phyloP scores from a whole-genome alignment of 2,113 vertebrate species.

The Campylomormyrus numenius region DNA sequence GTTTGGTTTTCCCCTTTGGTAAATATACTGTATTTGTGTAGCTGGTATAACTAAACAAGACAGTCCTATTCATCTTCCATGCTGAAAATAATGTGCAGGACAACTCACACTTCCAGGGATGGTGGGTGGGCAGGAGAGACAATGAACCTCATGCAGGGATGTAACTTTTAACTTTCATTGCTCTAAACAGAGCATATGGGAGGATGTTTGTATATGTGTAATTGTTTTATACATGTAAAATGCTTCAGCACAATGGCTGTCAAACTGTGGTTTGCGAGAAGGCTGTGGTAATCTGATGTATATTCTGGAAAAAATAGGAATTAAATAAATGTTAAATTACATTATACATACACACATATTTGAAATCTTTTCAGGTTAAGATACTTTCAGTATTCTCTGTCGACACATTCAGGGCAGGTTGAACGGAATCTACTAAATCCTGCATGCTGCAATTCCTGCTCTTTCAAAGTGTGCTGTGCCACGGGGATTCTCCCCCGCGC shows the following conservation, averaged over 20 bases:
- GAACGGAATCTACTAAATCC: neutral
- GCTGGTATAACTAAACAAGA: neutral
- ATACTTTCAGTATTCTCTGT: neutral
- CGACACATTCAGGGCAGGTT: neutral
- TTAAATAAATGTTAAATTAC: neutral
- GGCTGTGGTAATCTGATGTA: neutral
- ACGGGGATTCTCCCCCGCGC: neutral
- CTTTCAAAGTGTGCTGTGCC: neutral
- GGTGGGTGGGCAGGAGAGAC: neutral
- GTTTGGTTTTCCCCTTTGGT: neutral
- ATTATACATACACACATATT: neutral
- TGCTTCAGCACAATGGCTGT: neutral
- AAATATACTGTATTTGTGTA: neutral
- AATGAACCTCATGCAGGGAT: neutral
- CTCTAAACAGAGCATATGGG: neutral
- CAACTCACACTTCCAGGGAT: neutral
- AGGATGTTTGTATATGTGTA: neutral
- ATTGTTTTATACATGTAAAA: neutral
- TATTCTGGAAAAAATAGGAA: neutral
- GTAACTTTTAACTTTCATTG: neutral
- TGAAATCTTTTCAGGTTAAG: neutral
- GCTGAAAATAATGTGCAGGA: neutral
- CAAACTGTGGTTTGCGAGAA: neutral
- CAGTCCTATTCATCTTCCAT: neutral
- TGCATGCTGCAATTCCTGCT: neutral